These are phyloP conservation scores for Pogonocherus hispidulus DNA, from an alignment of 2,888 invertebrate genomes.

Conservation along the genomic window DNA sequence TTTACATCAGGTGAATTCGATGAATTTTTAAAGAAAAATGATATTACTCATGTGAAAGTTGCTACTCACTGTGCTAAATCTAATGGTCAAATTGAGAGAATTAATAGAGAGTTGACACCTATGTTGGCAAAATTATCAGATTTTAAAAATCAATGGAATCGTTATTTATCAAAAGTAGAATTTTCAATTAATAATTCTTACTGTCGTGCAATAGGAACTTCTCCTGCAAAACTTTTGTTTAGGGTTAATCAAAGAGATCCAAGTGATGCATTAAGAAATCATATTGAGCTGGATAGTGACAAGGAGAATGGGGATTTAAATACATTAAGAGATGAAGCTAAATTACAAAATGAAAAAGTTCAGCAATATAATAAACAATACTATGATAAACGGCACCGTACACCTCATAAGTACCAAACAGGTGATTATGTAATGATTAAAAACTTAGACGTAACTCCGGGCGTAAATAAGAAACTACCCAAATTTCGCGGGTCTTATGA, in stretches of 20 bases:
- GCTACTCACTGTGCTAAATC: slow-evolving; percentile 21
- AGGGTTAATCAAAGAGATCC: slow-evolving; percentile 22
- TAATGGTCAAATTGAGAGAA: neutral
- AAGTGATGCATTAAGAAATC: slow-evolving; percentile 14
- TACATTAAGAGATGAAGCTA: slow-evolving; percentile 12
- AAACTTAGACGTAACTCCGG: no score
- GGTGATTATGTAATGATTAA: no score
- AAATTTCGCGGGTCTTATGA: no score
- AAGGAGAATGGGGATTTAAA: slow-evolving; percentile 16
- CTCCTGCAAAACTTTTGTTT: slow-evolving; percentile 16
- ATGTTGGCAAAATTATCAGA: slow-evolving; percentile 28
- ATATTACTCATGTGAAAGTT: slow-evolving; percentile 28
- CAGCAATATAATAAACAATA: slow-evolving; percentile 24
- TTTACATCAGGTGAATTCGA: neutral
- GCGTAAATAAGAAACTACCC: no score
- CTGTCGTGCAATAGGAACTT: slow-evolving; percentile 9
- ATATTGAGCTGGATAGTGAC: neutral
- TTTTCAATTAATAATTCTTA: slow-evolving; percentile 33
- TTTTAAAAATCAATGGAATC: slow-evolving; percentile 30
- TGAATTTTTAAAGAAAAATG: neutral
- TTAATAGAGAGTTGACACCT: slow-evolving; percentile 21
- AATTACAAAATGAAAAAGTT: slow-evolving; percentile 9
- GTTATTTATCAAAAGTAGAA: slow-evolving; percentile 31
- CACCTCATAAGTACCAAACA: no score
- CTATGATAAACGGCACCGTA: slow-evolving; percentile 25